Evolutionary conservation across 2,888 invertebrate species (phyloP), one percentile per base, ranked within the genome.

Genomic region (Panopea generosa): DNA sequence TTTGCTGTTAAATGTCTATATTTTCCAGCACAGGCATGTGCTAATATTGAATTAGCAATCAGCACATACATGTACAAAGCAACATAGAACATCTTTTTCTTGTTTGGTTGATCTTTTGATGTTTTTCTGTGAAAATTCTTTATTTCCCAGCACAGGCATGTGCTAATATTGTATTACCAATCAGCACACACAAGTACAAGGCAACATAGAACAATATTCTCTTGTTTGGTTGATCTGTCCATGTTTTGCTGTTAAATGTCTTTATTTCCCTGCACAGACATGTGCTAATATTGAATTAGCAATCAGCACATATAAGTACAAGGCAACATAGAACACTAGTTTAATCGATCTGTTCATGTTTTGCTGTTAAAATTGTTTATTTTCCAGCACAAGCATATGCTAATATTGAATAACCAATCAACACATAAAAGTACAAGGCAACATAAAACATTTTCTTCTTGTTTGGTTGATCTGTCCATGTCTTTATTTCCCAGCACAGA

Each of bases 341-440:
- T 16, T 45, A 6, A 4, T 4, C 6, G 45, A 45, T 45, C 20
- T 18, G 3, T 16, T 45, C 4, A 16, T 18, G 45, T 45, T 3
- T 9, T 45, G 45, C 16, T 6, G 6, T 45, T 45, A 45, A 18
- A 45, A 9, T 2, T 45, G 22, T 18, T 7, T 66, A 43, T 66
- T n/a, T 56, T 47, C 59, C 43, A 63, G 50, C 50, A 68, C 68
- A 60, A 43, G 29, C 59, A 59, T 60, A 53, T 68, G 68, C 52
- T 68, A 59, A 60, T 68, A 50, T 52, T 43, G 16, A n/a, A 49
- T 29, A 14, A 14, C 22, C 33, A 49, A 69, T 75, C 60, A 75
- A 53, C 75, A 49, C 60, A 69, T 20, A 38, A 47, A 56, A 18
- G 66, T 76, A 60, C 67, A 7, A 76, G 62, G 29, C 4, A 38